Conservation (phyloP, 2,113 vertebrate genomes). For the Indicator indicator region DNA sequence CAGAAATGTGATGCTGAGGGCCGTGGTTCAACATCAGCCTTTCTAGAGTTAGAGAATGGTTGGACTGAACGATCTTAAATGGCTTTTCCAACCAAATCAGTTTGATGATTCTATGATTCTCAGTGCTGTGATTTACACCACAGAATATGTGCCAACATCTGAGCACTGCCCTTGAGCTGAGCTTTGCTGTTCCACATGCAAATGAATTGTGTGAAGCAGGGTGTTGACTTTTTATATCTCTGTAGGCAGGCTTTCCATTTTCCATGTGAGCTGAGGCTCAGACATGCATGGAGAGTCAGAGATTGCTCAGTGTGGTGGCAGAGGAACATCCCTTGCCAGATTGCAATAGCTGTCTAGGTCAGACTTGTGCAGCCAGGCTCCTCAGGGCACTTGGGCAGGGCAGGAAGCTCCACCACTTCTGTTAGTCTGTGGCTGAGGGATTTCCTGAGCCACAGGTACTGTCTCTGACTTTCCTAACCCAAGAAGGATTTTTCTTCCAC, state of each 20-base stretch:
- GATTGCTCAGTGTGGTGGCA: not conserved
- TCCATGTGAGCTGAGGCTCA: accelerated
- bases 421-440: not conserved
- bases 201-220: accelerated
- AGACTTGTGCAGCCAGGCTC: not conserved
- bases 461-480: not conserved
- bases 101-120: not conserved
- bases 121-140: not conserved
- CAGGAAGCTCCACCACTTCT: not conserved
- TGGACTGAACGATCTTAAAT: no score
- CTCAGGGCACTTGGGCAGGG: not conserved
- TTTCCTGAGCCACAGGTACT: not conserved
- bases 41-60: no score
- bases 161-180: not conserved
- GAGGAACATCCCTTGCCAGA: not conserved
- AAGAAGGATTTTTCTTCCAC: not conserved
- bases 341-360: accelerated
- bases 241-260: accelerated
- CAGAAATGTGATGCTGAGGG: no score
- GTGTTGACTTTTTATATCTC: not conserved
- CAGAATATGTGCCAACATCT: not conserved
- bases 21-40: no score
- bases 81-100: no score
- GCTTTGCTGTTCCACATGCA: not conserved
- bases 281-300: not conserved